Evolutionary conservation across 1,140 invertebrate species (phyloP).

Genomic region (Zaprionus inermis): DNA sequence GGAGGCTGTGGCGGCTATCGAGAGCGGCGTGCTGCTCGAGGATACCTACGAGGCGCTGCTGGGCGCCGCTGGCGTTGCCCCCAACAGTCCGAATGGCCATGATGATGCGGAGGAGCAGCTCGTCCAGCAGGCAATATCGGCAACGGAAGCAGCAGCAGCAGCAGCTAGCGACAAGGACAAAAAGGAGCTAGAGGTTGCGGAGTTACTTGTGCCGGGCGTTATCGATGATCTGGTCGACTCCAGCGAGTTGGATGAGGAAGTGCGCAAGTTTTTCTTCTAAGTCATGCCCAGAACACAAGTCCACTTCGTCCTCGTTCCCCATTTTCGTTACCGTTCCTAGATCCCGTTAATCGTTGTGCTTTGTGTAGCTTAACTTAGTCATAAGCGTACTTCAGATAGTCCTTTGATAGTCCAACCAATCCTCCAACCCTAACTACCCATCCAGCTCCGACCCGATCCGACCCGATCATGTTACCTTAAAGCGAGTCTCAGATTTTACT

Average conservation of each 20-base stretch:
- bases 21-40: slow-evolving; percentile 79
- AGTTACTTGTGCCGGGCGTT: slow-evolving; percentile 67
- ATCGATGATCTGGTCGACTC: slow-evolving; percentile 73
- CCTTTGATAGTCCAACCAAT: not conserved
- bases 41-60: slow-evolving; percentile 76
- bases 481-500: slow-evolving; percentile 81
- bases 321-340: not conserved
- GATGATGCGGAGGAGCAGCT: slow-evolving; percentile 12
- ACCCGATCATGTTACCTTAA: slow-evolving; percentile 48
- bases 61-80: slow-evolving; percentile 34
- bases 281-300: slow-evolving; percentile 14
- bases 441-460: not conserved
- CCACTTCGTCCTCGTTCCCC: slow-evolving; percentile 13
- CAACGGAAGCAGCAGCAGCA: slow-evolving; percentile 23
- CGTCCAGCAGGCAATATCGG: slow-evolving; percentile 33
- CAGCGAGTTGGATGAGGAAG: slow-evolving; percentile 72
- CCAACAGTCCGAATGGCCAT: slow-evolving; percentile 20
- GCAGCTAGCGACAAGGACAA: slow-evolving; percentile 63
- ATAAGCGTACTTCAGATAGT: slow-evolving; percentile 69
- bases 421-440: not conserved
- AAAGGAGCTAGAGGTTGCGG: slow-evolving; percentile 61
- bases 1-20: slow-evolving; percentile 83
- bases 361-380: slow-evolving; percentile 53
- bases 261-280: slow-evolving; percentile 77
- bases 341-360: slow-evolving; percentile 28